Percentiles rank a stretch among this genome's conserved stretches.
Evolutionary conservation across 2,113 vertebrate genomes (phyloP).

Genomic region (Seriola dumerili): DNA sequence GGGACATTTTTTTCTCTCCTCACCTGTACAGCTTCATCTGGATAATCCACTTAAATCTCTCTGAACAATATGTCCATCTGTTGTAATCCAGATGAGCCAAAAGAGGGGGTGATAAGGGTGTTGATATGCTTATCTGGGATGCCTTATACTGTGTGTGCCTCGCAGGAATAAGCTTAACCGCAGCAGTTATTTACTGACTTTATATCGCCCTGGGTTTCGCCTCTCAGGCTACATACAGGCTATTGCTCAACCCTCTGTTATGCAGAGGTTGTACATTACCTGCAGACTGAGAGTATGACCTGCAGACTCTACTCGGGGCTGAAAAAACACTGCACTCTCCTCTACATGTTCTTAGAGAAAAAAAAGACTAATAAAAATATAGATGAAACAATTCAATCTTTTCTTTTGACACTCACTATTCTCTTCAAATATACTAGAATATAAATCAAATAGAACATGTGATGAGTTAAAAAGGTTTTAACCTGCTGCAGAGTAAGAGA

Average conservation of each 20-base stretch:
- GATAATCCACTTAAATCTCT: neutral
- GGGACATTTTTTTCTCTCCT: neutral
- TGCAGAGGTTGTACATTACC: neutral
- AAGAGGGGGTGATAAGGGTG: neutral
- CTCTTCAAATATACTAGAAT: neutral
- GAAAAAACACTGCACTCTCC: neutral
- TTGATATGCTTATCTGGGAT: neutral
- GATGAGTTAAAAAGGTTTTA: neutral
- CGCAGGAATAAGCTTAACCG: neutral
- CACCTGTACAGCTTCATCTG: neutral
- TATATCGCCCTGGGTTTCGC: neutral
- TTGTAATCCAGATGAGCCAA: neutral
- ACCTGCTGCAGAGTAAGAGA: neutral
- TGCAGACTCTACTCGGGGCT: neutral
- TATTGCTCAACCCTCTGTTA: neutral
- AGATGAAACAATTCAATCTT: neutral
- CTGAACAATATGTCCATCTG: neutral
- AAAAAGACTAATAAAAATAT: neutral
- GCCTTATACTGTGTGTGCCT: neutral
- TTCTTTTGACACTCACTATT: neutral
- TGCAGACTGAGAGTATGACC: neutral
- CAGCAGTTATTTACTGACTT: neutral
- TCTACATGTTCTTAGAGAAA: no score
- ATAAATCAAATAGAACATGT: neutral
- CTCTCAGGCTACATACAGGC: neutral